phyloP scores from a whole-genome alignment of 2,888 invertebrate genomes.

The Netelia inedita region DNA sequence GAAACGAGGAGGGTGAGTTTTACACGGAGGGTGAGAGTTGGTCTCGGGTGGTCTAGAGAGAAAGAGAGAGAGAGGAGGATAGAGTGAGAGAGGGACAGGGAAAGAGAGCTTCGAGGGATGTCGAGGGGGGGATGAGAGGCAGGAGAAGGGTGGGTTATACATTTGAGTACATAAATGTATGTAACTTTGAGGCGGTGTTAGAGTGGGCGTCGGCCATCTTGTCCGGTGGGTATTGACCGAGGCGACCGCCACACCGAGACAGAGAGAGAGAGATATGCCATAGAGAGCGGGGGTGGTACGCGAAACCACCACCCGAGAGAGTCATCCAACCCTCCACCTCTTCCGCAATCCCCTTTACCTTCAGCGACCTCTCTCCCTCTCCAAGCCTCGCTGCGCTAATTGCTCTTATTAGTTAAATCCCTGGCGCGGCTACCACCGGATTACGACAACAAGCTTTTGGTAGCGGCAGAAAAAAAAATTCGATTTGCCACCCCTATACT shows the following conservation, averaged over 20 bases:
- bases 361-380: slow-evolving; percentile 46
- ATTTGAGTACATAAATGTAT: slow-evolving; percentile 85
- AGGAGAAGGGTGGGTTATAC: slow-evolving; percentile 81
- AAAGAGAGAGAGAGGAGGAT: slow-evolving; percentile 63
- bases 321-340: slow-evolving; percentile 71
- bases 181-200: slow-evolving; percentile 85
- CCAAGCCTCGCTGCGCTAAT: slow-evolving; percentile 76
- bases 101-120: slow-evolving; percentile 77
- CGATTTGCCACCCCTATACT: slow-evolving; percentile 35
- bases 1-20: slow-evolving; percentile 54
- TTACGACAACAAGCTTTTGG: slow-evolving; percentile 64
- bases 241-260: slow-evolving; percentile 79
- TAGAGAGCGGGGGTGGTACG: slow-evolving; percentile 78
- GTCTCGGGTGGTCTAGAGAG: slow-evolving; percentile 65
- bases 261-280: slow-evolving; percentile 79
- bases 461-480: slow-evolving; percentile 41
- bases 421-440: slow-evolving; percentile 69
- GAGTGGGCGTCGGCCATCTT: slow-evolving; percentile 85
- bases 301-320: slow-evolving; percentile 76
- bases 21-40: slow-evolving; percentile 60
- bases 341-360: slow-evolving; percentile 35
- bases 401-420: slow-evolving; percentile 82
- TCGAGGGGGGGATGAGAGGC: slow-evolving; percentile 69
- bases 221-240: slow-evolving; percentile 86
- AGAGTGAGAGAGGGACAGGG: slow-evolving; percentile 59